phyloP scores from a whole-genome alignment of 2,888 invertebrate genomes.

The Apeira syringaria region DNA sequence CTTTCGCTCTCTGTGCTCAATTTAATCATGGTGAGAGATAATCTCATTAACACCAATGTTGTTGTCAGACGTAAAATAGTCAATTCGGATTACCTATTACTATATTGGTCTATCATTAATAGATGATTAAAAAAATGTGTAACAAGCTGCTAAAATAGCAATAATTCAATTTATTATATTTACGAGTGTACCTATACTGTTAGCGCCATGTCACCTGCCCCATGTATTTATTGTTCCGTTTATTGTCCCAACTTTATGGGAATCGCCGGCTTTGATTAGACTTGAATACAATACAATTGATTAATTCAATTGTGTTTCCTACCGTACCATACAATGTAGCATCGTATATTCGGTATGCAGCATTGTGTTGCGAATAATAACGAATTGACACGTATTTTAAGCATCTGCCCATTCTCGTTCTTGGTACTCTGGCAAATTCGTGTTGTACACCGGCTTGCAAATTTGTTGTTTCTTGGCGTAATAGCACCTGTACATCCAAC shows the following conservation, averaged over 20 bases:
- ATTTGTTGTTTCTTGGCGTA: conserved; percentile 67
- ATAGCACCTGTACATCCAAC: conserved; percentile 61
- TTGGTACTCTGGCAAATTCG: conserved; percentile 33
- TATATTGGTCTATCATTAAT: too few species aligned
- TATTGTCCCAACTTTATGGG: conserved; percentile 38
- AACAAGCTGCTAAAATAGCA: too few species aligned
- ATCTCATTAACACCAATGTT: too few species aligned
- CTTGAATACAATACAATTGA: conserved; percentile 44
- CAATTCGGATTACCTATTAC: too few species aligned
- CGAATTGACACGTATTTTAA: conserved; percentile 10
- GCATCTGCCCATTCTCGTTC: conserved; percentile 36
- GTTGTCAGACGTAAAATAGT: too few species aligned
- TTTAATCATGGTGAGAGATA: too few species aligned
- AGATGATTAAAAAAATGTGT: too few species aligned
- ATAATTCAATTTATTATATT: too few species aligned
- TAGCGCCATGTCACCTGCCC: conserved; percentile 34
- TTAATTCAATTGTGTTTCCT: conserved; percentile 42
- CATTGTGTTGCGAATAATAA: conserved; percentile 11
- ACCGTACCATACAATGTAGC: conserved; percentile 11
- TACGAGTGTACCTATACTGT: not conserved
- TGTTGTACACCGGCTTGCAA: conserved; percentile 51
- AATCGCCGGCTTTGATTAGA: conserved; percentile 33
- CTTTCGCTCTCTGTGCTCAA: conserved; percentile 52
- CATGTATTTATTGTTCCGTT: conserved; percentile 32
- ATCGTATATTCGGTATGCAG: too few species aligned